A percentile compares a stretch with the other conserved stretches of the same genome.
Evolutionary conservation across 2,113 vertebrate species (phyloP).

Genomic region (Phyllostomus discolor): DNA sequence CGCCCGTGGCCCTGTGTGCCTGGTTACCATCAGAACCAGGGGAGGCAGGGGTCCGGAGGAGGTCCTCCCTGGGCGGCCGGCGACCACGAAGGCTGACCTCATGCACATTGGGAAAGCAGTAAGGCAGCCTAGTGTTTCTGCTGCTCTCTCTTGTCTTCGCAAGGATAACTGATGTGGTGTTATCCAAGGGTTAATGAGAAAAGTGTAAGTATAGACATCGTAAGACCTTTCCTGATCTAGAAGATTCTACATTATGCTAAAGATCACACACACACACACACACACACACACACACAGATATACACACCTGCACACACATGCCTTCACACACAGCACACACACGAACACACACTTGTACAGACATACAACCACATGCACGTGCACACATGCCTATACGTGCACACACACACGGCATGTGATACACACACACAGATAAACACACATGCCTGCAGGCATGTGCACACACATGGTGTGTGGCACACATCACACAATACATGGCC

Average conservation of each 20-base stretch:
- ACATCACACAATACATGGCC: too few species aligned
- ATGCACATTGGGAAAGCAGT: accelerated
- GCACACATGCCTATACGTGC: too few species aligned
- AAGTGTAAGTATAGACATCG: background rate
- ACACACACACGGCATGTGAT: accelerated
- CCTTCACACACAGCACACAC: too few species aligned
- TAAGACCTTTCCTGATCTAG: background rate
- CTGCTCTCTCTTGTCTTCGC: background rate
- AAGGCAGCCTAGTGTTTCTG: accelerated
- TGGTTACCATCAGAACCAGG: accelerated
- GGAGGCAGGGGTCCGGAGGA: accelerated
- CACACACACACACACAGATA: too few species aligned
- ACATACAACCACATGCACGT: too few species aligned
- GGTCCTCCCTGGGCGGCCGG: accelerated
- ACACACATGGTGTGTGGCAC: background rate
- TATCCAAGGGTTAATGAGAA: background rate
- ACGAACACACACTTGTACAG: too few species aligned
- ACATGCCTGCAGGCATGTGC: background rate
- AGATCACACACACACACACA: too few species aligned
- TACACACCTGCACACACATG: background rate
- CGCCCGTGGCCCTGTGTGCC: accelerated
- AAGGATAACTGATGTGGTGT: accelerated
- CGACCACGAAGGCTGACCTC: background rate
- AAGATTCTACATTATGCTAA: background rate
- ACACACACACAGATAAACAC: too few species aligned